Evolutionary conservation across 1,140 invertebrate species (phyloP).

Genomic region (Hyphantria cunea): DNA sequence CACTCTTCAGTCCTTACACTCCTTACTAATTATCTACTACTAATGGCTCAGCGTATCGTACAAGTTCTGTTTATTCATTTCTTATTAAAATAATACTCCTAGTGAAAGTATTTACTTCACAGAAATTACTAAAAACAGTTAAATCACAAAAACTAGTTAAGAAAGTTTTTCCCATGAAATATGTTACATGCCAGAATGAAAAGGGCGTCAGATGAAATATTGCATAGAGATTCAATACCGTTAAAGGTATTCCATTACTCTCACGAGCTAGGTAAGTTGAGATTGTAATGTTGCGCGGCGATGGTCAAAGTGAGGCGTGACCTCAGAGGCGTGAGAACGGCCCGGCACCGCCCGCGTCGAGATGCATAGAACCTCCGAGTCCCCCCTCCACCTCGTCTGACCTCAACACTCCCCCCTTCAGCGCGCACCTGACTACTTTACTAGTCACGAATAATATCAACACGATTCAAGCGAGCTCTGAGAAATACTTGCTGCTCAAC

Average conservation of each 20-base stretch:
- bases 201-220: too few species aligned
- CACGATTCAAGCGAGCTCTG: constrained; percentile 12
- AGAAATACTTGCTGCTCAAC: constrained; percentile 16
- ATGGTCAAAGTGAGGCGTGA: constrained; percentile 72
- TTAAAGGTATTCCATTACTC: constrained; percentile 58
- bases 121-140: too few species aligned
- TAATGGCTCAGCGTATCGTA: not conserved
- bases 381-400: constrained; percentile 24
- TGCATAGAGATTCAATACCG: constrained; percentile 49
- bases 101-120: too few species aligned
- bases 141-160: constrained; percentile 18
- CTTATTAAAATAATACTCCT: too few species aligned
- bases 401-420: constrained; percentile 12
- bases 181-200: constrained; percentile 11
- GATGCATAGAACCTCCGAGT: constrained; percentile 30
- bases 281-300: constrained; percentile 49
- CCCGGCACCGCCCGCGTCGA: constrained; percentile 46
- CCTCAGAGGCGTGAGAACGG: constrained; percentile 72
- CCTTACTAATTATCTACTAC: too few species aligned
- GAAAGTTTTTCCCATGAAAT: constrained; percentile 25
- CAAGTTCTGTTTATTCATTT: too few species aligned
- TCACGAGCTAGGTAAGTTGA: constrained; percentile 19
- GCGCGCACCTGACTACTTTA: constrained; percentile 11
- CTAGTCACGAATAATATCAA: constrained; percentile 30
- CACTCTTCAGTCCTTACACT: too few species aligned